phyloP scores from a whole-genome alignment of 2,888 invertebrate genomes.

The Drosophila paranaensis region DNA sequence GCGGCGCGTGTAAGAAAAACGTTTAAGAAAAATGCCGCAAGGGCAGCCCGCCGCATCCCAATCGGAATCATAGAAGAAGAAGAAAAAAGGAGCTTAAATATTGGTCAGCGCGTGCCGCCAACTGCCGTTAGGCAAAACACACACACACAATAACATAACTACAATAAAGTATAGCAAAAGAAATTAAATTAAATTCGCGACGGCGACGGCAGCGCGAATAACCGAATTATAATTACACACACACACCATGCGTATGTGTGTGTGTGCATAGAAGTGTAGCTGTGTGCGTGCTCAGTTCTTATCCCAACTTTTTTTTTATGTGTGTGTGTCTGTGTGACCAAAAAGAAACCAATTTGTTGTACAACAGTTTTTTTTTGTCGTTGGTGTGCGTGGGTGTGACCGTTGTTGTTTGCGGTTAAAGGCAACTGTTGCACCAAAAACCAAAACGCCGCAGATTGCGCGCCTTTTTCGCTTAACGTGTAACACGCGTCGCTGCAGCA shows the following conservation, averaged over 20 bases:
- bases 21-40: slow-evolving; percentile 29
- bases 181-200: slow-evolving; percentile 62
- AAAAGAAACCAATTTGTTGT: slow-evolving; percentile 23
- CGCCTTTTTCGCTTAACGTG: slow-evolving; percentile 37
- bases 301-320: background rate
- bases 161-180: slow-evolving; percentile 26
- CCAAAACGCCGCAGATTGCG: slow-evolving; percentile 28
- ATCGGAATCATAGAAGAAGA: slow-evolving; percentile 36
- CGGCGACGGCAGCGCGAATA: slow-evolving; percentile 43
- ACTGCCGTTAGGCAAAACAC: slow-evolving; percentile 30
- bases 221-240: slow-evolving; percentile 54
- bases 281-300: slow-evolving; percentile 19
- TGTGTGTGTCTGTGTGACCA: background rate
- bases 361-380: slow-evolving; percentile 6
- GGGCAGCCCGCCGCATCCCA: slow-evolving; percentile 19
- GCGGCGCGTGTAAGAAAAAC: slow-evolving; percentile 40
- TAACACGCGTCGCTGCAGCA: slow-evolving; percentile 16
- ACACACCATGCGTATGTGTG: slow-evolving; percentile 6
- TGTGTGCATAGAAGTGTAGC: slow-evolving; percentile 2
- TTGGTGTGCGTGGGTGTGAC: slow-evolving; percentile 16
- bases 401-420: slow-evolving; percentile 9
- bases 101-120: slow-evolving; percentile 42
- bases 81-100: slow-evolving; percentile 8
- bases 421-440: slow-evolving; percentile 60
- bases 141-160: slow-evolving; percentile 10